Evolutionary conservation across 2,113 vertebrate genomes (phyloP).

Genomic region (Elephas maximus): DNA sequence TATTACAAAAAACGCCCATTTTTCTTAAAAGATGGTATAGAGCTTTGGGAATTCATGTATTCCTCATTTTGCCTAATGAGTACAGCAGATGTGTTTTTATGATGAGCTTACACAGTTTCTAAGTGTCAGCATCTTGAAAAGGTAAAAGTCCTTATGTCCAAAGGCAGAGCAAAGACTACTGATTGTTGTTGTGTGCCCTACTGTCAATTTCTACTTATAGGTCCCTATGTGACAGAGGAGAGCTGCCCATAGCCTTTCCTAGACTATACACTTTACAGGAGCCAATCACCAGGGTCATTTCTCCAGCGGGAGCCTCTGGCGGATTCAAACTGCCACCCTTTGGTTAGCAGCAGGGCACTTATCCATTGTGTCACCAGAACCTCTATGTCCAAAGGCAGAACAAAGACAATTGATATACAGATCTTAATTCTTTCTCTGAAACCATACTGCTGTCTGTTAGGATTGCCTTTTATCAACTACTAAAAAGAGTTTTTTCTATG

Average conservation of each 20-base stretch:
- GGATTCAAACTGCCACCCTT: too few relatives aligned
- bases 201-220: too few relatives aligned
- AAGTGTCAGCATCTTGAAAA: not conserved
- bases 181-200: not conserved
- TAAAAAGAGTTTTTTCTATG: not conserved
- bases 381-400: not conserved
- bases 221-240: too few relatives aligned
- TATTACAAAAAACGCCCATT: not conserved
- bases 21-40: not conserved
- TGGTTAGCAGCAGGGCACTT: too few relatives aligned
- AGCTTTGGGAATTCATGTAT: not conserved
- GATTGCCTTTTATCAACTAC: not conserved
- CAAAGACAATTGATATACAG: not conserved
- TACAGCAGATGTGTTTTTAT: not conserved
- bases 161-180: not conserved
- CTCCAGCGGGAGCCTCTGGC: too few relatives aligned
- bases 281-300: too few relatives aligned
- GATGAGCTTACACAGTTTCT: not conserved
- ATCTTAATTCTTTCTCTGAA: not conserved
- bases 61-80: not conserved
- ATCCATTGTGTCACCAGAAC: too few relatives aligned
- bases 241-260: too few relatives aligned
- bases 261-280: too few relatives aligned
- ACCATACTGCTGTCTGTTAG: not conserved
- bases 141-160: not conserved